These are phyloP conservation scores for Macrosiphum euphorbiae DNA, from an alignment of 2,888 invertebrate genomes.

Conservation along the genomic window DNA sequence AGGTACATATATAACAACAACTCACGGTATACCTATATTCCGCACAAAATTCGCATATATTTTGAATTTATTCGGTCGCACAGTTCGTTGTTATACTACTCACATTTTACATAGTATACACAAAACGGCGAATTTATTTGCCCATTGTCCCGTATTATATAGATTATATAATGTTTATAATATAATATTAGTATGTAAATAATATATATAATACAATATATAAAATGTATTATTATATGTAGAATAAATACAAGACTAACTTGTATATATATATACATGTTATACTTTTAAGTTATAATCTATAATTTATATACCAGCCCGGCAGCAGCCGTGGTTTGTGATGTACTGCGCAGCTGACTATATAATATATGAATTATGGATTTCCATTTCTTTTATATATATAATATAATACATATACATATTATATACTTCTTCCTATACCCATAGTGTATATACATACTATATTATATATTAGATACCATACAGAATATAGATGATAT, in stretches of 20 bases:
- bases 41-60: not conserved
- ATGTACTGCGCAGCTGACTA: not conserved
- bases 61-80: not conserved
- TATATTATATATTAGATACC: not conserved
- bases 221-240: not conserved
- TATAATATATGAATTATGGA: conserved; percentile 35
- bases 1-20: not conserved
- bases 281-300: not conserved
- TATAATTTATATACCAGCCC: not conserved
- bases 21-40: not conserved
- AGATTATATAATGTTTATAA: not conserved
- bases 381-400: conserved; percentile 7
- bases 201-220: not conserved
- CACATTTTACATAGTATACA: not conserved
- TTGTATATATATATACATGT: not conserved
- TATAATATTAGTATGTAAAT: not conserved
- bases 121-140: not conserved
- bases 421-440: not conserved
- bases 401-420: no score
- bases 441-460: not conserved
- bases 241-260: not conserved
- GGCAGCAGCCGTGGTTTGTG: not conserved
- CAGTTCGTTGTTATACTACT: not conserved
- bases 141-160: not conserved
- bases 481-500: not conserved